phyloP scores from a whole-genome alignment of 2,113 vertebrate genomes.

The Antechinus stuartii region DNA sequence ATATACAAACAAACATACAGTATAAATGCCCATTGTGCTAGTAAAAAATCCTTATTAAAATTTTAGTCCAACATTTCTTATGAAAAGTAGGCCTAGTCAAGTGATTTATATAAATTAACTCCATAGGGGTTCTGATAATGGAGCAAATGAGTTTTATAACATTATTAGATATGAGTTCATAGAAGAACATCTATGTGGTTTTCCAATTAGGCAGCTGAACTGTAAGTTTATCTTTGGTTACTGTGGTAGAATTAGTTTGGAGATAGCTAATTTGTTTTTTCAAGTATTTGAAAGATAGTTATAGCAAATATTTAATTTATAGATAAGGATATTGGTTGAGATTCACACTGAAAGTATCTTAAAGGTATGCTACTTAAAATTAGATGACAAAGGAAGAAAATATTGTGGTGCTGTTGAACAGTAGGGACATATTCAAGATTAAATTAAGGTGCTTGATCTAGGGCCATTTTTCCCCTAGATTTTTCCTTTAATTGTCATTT shows the following conservation, averaged over 20 bases:
- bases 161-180: constrained; percentile 22
- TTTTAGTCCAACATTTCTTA: constrained; percentile 42
- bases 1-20: constrained; percentile 10
- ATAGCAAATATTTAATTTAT: background rate
- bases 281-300: background rate
- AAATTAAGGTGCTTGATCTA: background rate
- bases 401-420: background rate
- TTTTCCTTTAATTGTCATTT: background rate
- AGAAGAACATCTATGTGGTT: constrained; percentile 58
- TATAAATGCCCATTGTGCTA: constrained; percentile 45
- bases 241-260: background rate
- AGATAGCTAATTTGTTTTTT: background rate
- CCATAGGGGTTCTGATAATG: constrained; percentile 64
- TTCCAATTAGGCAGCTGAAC: constrained; percentile 48
- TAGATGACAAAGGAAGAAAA: background rate
- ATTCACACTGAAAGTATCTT: background rate
- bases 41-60: constrained; percentile 68
- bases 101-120: constrained; percentile 72
- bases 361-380: background rate
- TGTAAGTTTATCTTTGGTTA: background rate
- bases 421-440: background rate
- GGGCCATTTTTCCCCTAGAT: background rate
- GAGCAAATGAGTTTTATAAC: constrained; percentile 73
- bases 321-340: background rate
- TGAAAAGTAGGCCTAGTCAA: constrained; percentile 63